These are phyloP conservation scores for Conus canariensis DNA, from an alignment of 2,888 invertebrate genomes.

Conservation along the genomic window DNA sequence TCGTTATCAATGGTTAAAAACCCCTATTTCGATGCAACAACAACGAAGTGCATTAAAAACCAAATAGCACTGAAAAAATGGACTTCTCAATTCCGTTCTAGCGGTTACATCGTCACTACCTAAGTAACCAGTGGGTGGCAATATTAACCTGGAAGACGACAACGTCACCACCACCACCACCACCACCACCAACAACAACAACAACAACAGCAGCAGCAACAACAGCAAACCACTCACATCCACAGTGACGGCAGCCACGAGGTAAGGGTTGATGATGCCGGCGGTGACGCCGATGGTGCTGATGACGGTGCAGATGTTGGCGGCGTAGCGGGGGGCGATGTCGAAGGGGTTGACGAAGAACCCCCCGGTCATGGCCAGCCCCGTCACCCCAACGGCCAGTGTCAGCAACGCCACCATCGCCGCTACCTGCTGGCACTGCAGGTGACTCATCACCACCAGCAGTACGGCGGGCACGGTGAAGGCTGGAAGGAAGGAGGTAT, in stretches of 20 bases:
- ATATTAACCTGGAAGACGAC: no score
- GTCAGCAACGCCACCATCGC: conserved; percentile 28
- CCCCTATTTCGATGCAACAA: no score
- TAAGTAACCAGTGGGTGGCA: no score
- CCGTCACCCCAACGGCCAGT: conserved; percentile 35
- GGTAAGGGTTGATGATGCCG: conserved; percentile 57
- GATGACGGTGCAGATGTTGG: conserved; percentile 52
- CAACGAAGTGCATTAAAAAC: no score
- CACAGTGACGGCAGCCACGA: conserved; percentile 56
- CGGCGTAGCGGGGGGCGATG: conserved; percentile 57
- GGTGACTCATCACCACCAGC: conserved; percentile 36
- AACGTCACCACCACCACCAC: no score
- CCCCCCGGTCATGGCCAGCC: conserved; percentile 56
- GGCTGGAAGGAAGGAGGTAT: neutral
- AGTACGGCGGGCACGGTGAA: neutral
- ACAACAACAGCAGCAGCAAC: no score
- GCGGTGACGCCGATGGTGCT: conserved; percentile 54
- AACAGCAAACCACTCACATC: conserved; percentile 46
- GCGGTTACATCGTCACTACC: no score
- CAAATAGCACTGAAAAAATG: no score
- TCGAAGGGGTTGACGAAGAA: conserved; percentile 58
- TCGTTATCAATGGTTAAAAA: no score
- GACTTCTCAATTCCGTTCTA: no score
- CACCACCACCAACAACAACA: no score
- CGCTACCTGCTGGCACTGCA: conserved; percentile 33